Evolutionary conservation across 2,113 vertebrate genomes (phyloP), one percentile per base, ranked within the genome.

Genomic region (Trichechus manatus): DNA sequence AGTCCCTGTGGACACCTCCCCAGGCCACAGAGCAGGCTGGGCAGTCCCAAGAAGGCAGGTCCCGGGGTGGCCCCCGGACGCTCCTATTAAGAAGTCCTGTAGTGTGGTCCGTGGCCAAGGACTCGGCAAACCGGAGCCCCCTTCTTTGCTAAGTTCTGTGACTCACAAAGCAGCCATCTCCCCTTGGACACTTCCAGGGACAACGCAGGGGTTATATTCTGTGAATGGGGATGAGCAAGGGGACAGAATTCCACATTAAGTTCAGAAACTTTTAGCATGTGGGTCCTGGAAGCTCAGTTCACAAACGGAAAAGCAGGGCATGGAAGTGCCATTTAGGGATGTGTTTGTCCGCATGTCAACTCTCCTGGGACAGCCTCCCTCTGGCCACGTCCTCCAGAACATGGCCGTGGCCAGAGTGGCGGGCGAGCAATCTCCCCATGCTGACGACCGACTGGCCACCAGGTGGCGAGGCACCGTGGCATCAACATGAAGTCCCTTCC

Each of bases 261-360:
- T 31, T 36, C 59, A 1, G 64, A 64, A 50, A n/a, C 61, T 61
- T 42, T 17, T 14, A 3, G 19, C 47, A 36, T 1, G 0, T 0
- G 68, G 33, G 20, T 17, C 66, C n/a, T 22, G 36, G 27, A 27
- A 29, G 33, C 44, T 75, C 20, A 22, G 20, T n/a, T 9, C 2
- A 6, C 13, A 50, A 36, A 3, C 6, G 0, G 56, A 42, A 20
- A 36, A n/a, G 72, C 64, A 4, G 61, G 29, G n/a, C 1, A 0
- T 2, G 1, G 5, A 1, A 0, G 7, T 0, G 61, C 17, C 64
- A 68, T 68, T 31, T 68, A 68, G 20, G 78, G 47, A 39, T 25
- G 22, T 5, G 25, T 77, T 27, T 19, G 6, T 53, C 31, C 15
- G 17, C 19, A 5, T 22, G 42, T 23, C 5, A 6, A 56, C 5